Conservation (phyloP, 2,113 vertebrate genomes). For the Podilymbus podiceps region DNA sequence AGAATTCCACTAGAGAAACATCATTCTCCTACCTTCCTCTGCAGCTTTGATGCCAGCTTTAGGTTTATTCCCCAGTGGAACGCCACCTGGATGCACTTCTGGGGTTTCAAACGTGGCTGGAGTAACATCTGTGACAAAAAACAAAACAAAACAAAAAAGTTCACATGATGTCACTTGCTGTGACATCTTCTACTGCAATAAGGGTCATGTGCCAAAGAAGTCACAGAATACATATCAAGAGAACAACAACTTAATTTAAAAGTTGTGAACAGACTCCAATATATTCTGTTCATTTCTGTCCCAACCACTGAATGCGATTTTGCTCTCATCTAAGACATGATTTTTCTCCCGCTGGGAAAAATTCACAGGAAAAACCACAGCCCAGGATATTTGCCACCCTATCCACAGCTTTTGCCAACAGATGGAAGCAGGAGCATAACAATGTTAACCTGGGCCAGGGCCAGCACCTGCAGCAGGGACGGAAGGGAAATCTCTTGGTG, state of each 20-base stretch:
- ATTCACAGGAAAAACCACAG: not conserved
- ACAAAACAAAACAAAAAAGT: not conserved
- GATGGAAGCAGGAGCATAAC: not conserved
- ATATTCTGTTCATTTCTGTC: not conserved
- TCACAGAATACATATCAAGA: not conserved
- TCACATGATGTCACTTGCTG: not conserved
- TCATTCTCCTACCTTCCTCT: slow-evolving; percentile 76
- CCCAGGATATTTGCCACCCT: not conserved
- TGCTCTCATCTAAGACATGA: not conserved
- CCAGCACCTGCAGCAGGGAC: not conserved
- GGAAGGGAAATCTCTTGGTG: not conserved
- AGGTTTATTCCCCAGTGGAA: slow-evolving; percentile 62
- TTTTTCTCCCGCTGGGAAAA: not conserved
- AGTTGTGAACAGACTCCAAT: not conserved
- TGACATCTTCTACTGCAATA: not conserved
- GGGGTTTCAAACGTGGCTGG: slow-evolving; percentile 96
- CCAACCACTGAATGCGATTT: not conserved
- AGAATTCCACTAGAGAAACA: not conserved
- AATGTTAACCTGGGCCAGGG: not conserved
- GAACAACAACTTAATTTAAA: not conserved
- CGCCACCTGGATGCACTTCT: slow-evolving; percentile 74
- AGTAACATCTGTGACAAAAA: slow-evolving; percentile 80
- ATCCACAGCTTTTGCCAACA: not conserved
- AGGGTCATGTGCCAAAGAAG: not conserved
- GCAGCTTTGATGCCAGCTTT: slow-evolving; percentile 52